Evolutionary conservation across 2,888 invertebrate genomes (phyloP).

Genomic region (Vesta saturnalis): DNA sequence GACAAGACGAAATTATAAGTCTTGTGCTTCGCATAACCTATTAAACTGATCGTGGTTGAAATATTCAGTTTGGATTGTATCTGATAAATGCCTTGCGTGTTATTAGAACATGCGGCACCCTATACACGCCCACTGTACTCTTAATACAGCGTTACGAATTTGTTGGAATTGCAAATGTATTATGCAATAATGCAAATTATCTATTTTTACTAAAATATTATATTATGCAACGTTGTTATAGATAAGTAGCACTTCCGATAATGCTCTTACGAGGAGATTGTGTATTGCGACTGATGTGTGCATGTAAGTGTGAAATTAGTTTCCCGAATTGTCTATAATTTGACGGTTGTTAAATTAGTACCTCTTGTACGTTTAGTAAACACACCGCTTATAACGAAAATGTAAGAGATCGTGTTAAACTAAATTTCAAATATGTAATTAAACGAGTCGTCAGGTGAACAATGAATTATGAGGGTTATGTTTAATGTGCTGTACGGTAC

Average conservation of each 20-base stretch:
- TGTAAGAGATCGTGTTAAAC: neutral
- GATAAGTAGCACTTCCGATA: constrained; percentile 3
- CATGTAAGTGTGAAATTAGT: constrained; percentile 11
- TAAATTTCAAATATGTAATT: neutral
- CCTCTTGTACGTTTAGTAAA: constrained; percentile 7
- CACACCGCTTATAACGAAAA: neutral
- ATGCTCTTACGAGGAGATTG: neutral
- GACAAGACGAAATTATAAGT: too few relatives aligned
- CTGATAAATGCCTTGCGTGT: too few relatives aligned
- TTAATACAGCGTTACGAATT: too few relatives aligned
- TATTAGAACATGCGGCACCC: too few relatives aligned
- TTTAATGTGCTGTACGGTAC: neutral
- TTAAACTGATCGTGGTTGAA: too few relatives aligned
- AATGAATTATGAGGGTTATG: neutral
- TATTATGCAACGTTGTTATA: neutral
- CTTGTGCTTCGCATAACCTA: too few relatives aligned
- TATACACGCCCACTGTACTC: too few relatives aligned
- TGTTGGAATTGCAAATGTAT: too few relatives aligned
- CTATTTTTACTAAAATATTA: too few relatives aligned
- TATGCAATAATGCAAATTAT: too few relatives aligned
- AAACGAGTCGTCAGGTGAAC: neutral
- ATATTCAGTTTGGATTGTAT: too few relatives aligned
- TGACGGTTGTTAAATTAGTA: constrained; percentile 7
- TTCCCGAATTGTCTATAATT: constrained; percentile 10
- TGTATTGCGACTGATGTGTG: neutral